Percentiles rank a stretch among this genome's conserved stretches.
Conservation (phyloP, 2,888 invertebrate genomes). For the Apodemia mormo region DNA sequence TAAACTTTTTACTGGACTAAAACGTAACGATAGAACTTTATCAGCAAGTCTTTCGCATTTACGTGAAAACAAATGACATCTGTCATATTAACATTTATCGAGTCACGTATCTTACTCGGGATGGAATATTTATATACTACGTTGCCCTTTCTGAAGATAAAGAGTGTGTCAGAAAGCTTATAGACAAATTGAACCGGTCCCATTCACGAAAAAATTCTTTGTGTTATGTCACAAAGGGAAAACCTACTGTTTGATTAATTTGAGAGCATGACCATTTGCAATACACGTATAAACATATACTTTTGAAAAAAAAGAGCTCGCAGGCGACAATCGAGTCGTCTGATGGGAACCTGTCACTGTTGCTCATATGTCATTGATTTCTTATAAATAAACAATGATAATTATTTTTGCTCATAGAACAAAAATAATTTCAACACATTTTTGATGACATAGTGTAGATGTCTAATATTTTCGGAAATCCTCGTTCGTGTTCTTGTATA, state of each 20-base stretch:
- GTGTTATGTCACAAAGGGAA: neutral
- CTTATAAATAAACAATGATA: too few relatives aligned
- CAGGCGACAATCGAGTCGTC: too few relatives aligned
- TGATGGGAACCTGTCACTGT: too few relatives aligned
- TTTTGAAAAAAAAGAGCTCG: too few relatives aligned
- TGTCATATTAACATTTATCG: slow-evolving; percentile 20
- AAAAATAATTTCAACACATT: too few relatives aligned
- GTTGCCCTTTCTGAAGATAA: slow-evolving; percentile 54
- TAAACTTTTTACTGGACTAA: too few relatives aligned
- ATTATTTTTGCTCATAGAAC: too few relatives aligned
- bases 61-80: slow-evolving; percentile 14
- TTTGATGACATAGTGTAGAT: neutral
- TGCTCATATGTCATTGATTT: too few relatives aligned
- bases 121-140: slow-evolving; percentile 37
- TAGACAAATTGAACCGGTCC: slow-evolving; percentile 60
- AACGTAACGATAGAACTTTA: neutral
- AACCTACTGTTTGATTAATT: neutral
- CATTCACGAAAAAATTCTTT: slow-evolving; percentile 60
- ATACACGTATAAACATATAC: too few relatives aligned
- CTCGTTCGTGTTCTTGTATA: slow-evolving; percentile 2
- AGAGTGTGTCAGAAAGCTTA: slow-evolving; percentile 55
- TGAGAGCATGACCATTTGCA: neutral
- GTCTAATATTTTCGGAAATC: neutral
- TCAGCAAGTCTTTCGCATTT: neutral
- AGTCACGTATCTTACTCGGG: slow-evolving; percentile 20